Base-by-base conservation (phyloP, 2,888 invertebrate genomes). In the Agapostemon virescens region DNA sequence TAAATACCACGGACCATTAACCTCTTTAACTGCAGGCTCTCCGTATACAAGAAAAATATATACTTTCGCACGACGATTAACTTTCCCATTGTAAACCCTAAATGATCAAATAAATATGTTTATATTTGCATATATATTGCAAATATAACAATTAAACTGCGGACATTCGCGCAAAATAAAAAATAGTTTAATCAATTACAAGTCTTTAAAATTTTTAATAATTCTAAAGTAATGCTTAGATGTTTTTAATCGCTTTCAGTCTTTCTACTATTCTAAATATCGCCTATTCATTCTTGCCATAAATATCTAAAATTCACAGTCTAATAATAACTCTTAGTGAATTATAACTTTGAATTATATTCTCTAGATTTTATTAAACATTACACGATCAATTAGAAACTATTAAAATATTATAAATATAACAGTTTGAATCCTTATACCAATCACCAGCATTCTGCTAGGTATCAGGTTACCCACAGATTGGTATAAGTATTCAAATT, bases 1-100 rank as follows among this genome's bases (percentile, higher is more conserved):
- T 86, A 86, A 88, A 87, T 85, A 84, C 84, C 84, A 83, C 77
- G 84, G 85, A 80, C 85, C 79, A 84, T 88, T 88, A 87, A 88
- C 84, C 86, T 79, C 58, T 42, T 67, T 73, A 78, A 20, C 49
- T 7, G n/a, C 30, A 0, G 55, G 17, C 68, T 42, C 20, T 38
- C 20, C 26, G 13, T 42, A 26, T 49, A n/a, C 61, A 69, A 49
- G 70, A 69, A 70, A 69, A 66, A 23, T 69, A 63, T 71, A 69
- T 58, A 23, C 45, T 69, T 69, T 81, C 74, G 33, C 77, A 77
- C 81, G 77, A 55, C 69, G 61, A 81, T 77, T 72, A 63, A 15
- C 20, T 42, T n/a, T 15, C 40, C 15, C 38, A 17, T 15, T 23
- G 49, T 15, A 36, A 71, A 66, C 20, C 40, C n/a, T 4, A n/a